These are phyloP conservation scores for Peucedramus taeniatus DNA, from an alignment of 2,113 vertebrate species.

Conservation along the genomic window DNA sequence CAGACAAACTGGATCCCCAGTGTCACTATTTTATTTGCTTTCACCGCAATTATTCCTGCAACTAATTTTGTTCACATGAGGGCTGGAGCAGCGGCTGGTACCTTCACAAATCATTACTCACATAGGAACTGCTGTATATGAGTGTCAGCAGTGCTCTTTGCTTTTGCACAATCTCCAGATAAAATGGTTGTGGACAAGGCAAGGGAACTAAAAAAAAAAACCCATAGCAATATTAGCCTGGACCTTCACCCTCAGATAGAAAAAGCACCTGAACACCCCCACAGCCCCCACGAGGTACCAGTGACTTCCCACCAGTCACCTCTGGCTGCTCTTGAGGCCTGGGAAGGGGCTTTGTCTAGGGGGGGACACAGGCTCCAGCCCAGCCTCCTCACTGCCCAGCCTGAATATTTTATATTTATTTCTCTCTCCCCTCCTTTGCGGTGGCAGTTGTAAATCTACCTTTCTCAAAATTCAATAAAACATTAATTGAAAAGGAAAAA, in stretches of 20 bases:
- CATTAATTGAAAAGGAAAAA: conserved; percentile 9
- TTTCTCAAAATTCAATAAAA: conserved; percentile 58
- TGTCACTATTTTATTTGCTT: neutral
- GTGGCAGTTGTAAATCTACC: conserved; percentile 28
- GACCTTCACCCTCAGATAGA: neutral
- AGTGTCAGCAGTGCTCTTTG: neutral
- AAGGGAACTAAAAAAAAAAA: rapidly evolving
- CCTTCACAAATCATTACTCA: neutral
- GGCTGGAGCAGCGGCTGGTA: neutral
- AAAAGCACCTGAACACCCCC: neutral
- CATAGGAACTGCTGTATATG: rapidly evolving
- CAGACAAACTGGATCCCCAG: neutral
- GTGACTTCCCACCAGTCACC: neutral
- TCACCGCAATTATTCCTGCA: neutral
- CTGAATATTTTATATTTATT: neutral
- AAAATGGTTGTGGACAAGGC: neutral
- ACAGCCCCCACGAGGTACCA: rapidly evolving
- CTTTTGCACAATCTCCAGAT: neutral
- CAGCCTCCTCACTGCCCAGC: neutral
- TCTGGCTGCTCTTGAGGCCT: rapidly evolving
- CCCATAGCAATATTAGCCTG: neutral
- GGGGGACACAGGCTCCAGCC: neutral
- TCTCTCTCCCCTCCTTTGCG: neutral
- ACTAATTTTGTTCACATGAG: neutral
- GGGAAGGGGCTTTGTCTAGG: neutral